Evolutionary conservation across 2,797 vertebrate genomes (phyloP).

Genomic region (Sandelia bainsii): DNA sequence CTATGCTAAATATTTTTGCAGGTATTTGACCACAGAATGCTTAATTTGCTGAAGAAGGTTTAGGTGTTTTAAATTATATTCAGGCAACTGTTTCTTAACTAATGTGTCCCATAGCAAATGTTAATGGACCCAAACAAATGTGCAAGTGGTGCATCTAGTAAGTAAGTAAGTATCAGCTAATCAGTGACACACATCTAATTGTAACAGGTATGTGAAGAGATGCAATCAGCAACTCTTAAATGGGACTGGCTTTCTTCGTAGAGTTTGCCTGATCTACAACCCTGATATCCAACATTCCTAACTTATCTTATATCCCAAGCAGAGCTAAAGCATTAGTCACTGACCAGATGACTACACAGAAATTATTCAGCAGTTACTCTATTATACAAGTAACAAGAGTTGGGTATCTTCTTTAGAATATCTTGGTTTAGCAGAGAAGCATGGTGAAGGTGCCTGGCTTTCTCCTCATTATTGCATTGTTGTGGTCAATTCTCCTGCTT

Average conservation of each 20-base stretch:
- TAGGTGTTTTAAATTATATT: slow-evolving; percentile 23
- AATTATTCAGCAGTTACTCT: neutral
- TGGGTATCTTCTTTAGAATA: neutral
- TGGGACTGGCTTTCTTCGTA: slow-evolving; percentile 58
- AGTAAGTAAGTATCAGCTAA: slow-evolving; percentile 65
- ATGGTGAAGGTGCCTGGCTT: neutral
- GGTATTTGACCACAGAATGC: neutral
- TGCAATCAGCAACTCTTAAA: slow-evolving; percentile 77
- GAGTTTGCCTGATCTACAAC: slow-evolving; percentile 67
- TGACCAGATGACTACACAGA: slow-evolving; percentile 19
- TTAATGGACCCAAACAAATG: slow-evolving; percentile 40
- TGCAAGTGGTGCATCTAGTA: slow-evolving; percentile 37
- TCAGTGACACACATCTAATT: slow-evolving; percentile 83
- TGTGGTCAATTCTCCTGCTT: neutral
- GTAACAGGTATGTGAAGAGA: slow-evolving; percentile 79
- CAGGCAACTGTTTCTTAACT: slow-evolving; percentile 41
- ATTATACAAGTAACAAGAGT: slow-evolving; percentile 2
- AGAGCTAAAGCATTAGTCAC: slow-evolving; percentile 60
- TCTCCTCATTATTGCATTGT: neutral
- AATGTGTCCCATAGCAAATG: slow-evolving; percentile 36
- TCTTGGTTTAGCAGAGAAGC: neutral
- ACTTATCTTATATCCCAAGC: slow-evolving; percentile 68
- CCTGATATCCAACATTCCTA: slow-evolving; percentile 80
- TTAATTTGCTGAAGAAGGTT: neutral
- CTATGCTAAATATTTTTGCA: neutral